Conservation (phyloP, 2,797 vertebrate genomes). For the Falco novaeseelandiae region DNA sequence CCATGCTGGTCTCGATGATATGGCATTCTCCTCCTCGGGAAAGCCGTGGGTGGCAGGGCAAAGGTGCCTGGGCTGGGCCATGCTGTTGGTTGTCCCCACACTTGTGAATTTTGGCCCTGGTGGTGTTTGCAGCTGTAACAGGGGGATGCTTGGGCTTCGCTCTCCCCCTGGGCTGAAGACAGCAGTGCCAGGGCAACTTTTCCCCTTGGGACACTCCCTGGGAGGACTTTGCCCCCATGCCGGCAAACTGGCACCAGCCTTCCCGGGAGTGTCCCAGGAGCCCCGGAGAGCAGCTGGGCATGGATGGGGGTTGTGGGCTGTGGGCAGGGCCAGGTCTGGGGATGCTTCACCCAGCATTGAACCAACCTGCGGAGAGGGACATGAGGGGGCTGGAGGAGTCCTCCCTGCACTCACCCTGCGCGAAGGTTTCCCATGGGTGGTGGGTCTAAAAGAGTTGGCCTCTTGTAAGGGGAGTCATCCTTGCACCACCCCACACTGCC, state of each 20-base stretch:
- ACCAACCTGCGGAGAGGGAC: not conserved
- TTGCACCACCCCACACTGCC: fast-evolving
- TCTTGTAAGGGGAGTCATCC: not conserved
- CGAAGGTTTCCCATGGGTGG: not conserved
- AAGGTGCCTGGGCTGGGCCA: not conserved
- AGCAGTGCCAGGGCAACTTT: not conserved
- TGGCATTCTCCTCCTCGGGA: not conserved
- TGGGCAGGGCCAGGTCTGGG: not conserved
- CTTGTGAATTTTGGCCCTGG: not conserved
- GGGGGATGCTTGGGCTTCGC: fast-evolving
- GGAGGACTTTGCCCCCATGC: not conserved
- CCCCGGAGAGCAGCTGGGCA: fast-evolving
- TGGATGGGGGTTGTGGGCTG: not conserved
- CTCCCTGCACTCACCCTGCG: fast-evolving
- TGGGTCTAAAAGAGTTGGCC: not conserved
- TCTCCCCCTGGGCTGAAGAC: not conserved
- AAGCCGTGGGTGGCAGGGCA: not conserved
- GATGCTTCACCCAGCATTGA: not conserved
- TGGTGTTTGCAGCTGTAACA: fast-evolving
- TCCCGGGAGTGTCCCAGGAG: not conserved
- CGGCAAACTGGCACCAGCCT: fast-evolving
- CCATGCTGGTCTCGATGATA: fast-evolving
- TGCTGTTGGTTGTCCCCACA: not conserved
- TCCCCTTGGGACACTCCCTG: not conserved
- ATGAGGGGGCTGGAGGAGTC: not conserved